Conservation (phyloP, 1,140 invertebrate genomes). For the Neodiprion fabricii region DNA sequence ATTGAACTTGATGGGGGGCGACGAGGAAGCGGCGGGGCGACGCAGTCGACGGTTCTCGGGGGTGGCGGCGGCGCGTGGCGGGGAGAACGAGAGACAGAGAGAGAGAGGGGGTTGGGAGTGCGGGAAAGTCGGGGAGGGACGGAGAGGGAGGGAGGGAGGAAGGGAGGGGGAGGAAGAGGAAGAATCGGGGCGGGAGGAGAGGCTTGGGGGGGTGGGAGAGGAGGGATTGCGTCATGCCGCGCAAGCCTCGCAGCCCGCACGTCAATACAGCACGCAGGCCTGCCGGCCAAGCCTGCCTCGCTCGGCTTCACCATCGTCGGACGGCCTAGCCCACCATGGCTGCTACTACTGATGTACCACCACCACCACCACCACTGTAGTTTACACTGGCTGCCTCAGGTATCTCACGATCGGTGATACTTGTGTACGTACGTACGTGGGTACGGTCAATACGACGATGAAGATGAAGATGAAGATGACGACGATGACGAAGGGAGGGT, state of each 20-base stretch:
- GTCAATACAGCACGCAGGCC: conserved; percentile 45
- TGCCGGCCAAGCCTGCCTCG: neutral
- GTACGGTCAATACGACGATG: too few relatives aligned
- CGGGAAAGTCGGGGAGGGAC: conserved; percentile 20
- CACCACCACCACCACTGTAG: conserved; percentile 8
- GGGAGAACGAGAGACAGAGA: conserved; percentile 20
- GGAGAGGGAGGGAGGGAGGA: conserved; percentile 21
- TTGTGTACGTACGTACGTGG: too few relatives aligned
- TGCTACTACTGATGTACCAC: conserved; percentile 16
- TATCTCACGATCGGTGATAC: too few relatives aligned
- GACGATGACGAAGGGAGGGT: too few relatives aligned
- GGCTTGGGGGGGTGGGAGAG: conserved; percentile 18
- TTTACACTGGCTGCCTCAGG: neutral
- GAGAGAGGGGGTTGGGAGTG: conserved; percentile 6
- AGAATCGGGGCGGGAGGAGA: neutral
- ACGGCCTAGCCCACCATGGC: conserved; percentile 16
- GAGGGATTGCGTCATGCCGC: conserved; percentile 54
- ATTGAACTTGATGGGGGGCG: conserved; percentile 51
- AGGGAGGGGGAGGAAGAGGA: conserved; percentile 7
- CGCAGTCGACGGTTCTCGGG: conserved; percentile 10
- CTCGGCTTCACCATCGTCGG: neutral
- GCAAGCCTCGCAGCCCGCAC: conserved; percentile 49
- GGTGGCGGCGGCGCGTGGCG: conserved; percentile 27
- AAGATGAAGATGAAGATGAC: too few relatives aligned
- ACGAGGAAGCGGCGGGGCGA: conserved; percentile 19